These are phyloP conservation scores for Nothocercus julius DNA, from an alignment of 2,113 vertebrate species.

Conservation along the genomic window DNA sequence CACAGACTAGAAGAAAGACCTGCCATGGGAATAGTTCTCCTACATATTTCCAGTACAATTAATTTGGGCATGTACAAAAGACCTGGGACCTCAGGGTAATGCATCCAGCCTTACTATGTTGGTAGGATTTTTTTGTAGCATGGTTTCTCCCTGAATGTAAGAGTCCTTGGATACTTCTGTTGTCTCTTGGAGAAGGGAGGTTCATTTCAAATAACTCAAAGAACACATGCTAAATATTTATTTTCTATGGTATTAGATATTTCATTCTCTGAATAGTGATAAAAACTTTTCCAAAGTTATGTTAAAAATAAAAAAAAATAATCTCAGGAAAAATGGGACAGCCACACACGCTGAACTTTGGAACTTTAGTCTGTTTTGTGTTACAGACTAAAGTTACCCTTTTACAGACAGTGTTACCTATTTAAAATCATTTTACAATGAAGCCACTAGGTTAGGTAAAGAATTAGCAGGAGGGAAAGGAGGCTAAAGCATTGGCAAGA, in stretches of 20 bases:
- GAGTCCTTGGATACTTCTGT: not conserved
- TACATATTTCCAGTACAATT: not conserved
- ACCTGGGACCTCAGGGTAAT: not conserved
- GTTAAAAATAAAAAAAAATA: not conserved
- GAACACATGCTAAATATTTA: not conserved
- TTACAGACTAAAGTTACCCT: too few species aligned
- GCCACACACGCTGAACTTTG: not conserved
- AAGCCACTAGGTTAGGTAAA: not conserved
- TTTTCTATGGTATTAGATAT: not conserved
- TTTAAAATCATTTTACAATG: not conserved
- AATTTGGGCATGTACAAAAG: not conserved
- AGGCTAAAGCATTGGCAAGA: not conserved
- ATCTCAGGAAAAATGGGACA: not conserved
- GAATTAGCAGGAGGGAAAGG: not conserved
- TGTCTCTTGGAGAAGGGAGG: not conserved
- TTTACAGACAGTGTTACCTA: not conserved
- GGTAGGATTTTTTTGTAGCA: not conserved
- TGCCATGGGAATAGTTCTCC: not conserved
- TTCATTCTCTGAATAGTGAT: not conserved
- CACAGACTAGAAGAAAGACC: too few species aligned
- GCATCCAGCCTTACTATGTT: not conserved
- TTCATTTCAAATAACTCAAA: not conserved
- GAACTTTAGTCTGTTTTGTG: not conserved
- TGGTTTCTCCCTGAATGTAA: not conserved
- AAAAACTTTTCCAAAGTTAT: not conserved